phyloP scores from a whole-genome alignment of 2,888 invertebrate species.

The Ischnus inquisitorius region DNA sequence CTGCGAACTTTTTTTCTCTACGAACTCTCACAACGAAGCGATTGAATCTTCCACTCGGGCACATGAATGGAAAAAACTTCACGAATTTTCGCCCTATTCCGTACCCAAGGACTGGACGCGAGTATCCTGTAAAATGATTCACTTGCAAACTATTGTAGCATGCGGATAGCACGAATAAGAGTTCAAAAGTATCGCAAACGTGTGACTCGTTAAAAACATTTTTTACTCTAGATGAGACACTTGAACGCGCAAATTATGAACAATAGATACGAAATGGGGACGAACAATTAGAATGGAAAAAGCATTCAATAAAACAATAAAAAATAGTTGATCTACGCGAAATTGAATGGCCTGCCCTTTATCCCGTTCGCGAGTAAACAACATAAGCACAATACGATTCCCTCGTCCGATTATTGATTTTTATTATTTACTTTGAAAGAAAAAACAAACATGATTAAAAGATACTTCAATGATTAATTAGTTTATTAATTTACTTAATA shows the following conservation, averaged over 20 bases:
- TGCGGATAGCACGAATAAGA: conserved; percentile 26
- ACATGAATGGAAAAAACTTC: conserved; percentile 8
- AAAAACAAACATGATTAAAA: conserved; percentile 71
- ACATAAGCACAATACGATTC: conserved; percentile 64
- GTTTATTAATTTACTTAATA: conserved; percentile 84
- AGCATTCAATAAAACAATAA: too few species aligned
- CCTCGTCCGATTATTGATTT: conserved; percentile 59
- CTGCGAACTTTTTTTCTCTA: conserved; percentile 37
- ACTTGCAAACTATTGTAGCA: conserved; percentile 45
- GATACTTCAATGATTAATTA: conserved; percentile 74
- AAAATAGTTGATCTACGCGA: neutral
- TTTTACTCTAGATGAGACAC: conserved; percentile 37
- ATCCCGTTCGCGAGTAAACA: conserved; percentile 49
- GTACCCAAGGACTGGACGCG: conserved; percentile 35
- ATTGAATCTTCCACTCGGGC: conserved; percentile 10
- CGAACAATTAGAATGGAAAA: neutral
- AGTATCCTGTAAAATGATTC: conserved; percentile 25
- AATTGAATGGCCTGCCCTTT: conserved; percentile 8
- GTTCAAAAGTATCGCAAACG: conserved; percentile 12
- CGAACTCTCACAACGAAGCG: conserved; percentile 42
- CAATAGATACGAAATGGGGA: conserved; percentile 22
- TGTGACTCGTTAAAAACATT: conserved; percentile 27
- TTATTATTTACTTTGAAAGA: conserved; percentile 40
- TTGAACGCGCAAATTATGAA: conserved; percentile 26
- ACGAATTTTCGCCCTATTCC: conserved; percentile 22